A percentile compares a stretch with the other conserved stretches of the same genome.
phyloP scores from a whole-genome alignment of 2,888 invertebrate genomes.

The Hirtodrosophila alboralis region DNA sequence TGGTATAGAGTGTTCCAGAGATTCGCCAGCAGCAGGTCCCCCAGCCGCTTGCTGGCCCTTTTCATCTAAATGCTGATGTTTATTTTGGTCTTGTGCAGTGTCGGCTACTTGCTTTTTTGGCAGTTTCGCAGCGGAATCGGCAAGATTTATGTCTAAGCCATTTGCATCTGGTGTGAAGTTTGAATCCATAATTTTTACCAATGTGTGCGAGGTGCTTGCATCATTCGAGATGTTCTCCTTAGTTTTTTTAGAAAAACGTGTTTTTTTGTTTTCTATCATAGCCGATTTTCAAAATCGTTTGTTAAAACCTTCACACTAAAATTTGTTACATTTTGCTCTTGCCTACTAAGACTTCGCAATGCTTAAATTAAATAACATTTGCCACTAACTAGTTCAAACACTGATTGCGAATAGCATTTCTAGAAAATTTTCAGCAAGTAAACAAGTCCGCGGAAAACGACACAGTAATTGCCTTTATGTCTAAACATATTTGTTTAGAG shows the following conservation, averaged over 20 bases:
- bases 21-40: not conserved
- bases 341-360: conserved; percentile 44
- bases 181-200: conserved; percentile 19
- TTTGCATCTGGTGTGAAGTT: conserved; percentile 2
- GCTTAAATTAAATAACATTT: not conserved
- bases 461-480: no score
- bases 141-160: not conserved
- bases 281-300: conserved; percentile 34
- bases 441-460: no score
- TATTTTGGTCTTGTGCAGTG: not conserved
- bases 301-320: conserved; percentile 36
- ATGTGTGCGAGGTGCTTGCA: conserved; percentile 13
- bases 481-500: no score
- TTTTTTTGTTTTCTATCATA: conserved; percentile 49
- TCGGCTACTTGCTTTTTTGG: conserved; percentile 12
- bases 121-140: conserved; percentile 1
- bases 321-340: conserved; percentile 59
- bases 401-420: no score
- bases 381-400: no score
- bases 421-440: no score
- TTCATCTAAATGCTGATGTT: conserved; percentile 3
- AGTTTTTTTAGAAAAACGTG: conserved; percentile 28
- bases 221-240: conserved; percentile 38
- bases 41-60: not conserved
- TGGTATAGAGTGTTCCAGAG: conserved; percentile 15